Evolutionary conservation across 2,113 vertebrate species (phyloP), one percentile per base, ranked within the genome.

Genomic region (Eleginops maclovinus): DNA sequence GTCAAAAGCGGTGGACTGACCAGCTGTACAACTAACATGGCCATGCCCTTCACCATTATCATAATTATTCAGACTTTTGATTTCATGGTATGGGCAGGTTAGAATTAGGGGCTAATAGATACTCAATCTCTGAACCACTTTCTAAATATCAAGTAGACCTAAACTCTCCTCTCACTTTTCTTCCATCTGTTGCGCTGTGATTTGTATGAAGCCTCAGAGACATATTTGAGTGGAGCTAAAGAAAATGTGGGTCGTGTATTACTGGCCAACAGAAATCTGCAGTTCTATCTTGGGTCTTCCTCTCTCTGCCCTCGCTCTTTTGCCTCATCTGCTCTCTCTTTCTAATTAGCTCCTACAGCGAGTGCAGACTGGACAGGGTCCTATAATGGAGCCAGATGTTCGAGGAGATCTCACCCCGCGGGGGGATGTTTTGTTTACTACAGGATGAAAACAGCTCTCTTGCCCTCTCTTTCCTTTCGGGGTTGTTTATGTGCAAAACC

Each of bases 331-430:
- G 83, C 90, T 91, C 80, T 81, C 64, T 88, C 77, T 88, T 77
- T 89, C 87, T 94, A 95, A 95, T 95, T 94, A 94, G 90, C 76
- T 88, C 83, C 88, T 91, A 83, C 83, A 86, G 88, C 77, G 28
- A 88, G 68, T 78, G 64, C 78, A 74, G 84, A 87, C 89, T 91
- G 92, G 93, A 93, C 94, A 91, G 86, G 77, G 86, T 75, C 82
- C 70, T 83, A 82, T 90, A 86, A 90, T 86, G 79, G 78, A 89
- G 90, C 93, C 93, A 94, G 93, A 95, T 94, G 93, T 94, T 93
- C 19, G 85, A 81, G 66, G 84, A 91, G 91, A 89, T 91, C 91
- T 91, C 69, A 73, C 81, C 91, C 87, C 65, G 65, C 79, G 78
- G 92, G 92, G 91, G 87, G 74, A 89, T 71, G 77, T 84, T 93